Evolutionary conservation across 2,113 vertebrate species (phyloP), one percentile per base, ranked within the genome.

Genomic region (Alethe diademata): DNA sequence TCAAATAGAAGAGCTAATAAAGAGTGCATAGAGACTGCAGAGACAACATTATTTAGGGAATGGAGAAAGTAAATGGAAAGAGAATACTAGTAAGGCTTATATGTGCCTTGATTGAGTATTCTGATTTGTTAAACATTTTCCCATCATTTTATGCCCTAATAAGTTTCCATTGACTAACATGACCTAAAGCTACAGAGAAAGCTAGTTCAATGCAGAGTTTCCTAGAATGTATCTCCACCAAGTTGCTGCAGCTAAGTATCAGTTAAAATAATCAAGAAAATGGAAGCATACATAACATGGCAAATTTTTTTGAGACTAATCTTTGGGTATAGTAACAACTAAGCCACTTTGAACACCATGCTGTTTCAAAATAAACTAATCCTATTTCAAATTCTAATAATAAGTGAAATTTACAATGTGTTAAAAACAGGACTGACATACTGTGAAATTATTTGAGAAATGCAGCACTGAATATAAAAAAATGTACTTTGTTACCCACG

Each of bases 1-100:
- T 93, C 83, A 92, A 96, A 91, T 6, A 87, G 89, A 95, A 96
- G 56, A 97, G 91, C 94, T 92, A 97, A 96, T 97, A 87, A 88
- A 78, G 89, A 92, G 65, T 57, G 40, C 65, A 91, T 15, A 74
- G 86, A 67, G 43, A 74, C 80, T 67, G 56, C 60, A 88, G 47
- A 89, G 84, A 83, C 62, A 83, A 72, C 12, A 8, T 67, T 89
- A 74, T 78, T 91, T 84, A 78, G 60, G 31, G 51, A 79, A 92
- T 40, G 25, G 70, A 92, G 31, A 87, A 92, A 78, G 80, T 71
- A 33, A 88, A 86, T 78, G 48, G 47, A 71, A 93, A 90, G 51
- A 83, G 54, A 90, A 62, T 15, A 86, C 50, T 20, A 79, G 51
- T 74, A 86, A 92, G 57, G 56, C 69, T 84, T 88, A 78, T 93